Evolutionary conservation across 2,797 vertebrate genomes (phyloP).

Genomic region (Agapornis canus): DNA sequence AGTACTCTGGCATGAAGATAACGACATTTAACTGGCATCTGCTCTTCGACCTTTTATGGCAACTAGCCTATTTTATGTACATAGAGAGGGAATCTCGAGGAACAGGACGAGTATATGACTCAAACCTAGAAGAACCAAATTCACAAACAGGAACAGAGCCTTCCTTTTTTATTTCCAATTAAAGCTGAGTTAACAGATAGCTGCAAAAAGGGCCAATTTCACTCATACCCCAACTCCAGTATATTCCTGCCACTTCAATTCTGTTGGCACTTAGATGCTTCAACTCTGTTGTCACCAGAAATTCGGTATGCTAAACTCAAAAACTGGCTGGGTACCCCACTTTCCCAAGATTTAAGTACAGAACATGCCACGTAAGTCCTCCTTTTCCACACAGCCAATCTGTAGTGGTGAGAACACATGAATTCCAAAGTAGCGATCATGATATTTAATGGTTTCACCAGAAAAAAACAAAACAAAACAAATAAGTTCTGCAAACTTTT

Average conservation of each 20-base stretch:
- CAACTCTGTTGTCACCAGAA: neutral
- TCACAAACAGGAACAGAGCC: neutral
- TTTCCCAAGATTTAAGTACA: neutral
- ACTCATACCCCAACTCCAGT: neutral
- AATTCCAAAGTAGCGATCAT: neutral
- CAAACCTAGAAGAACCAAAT: neutral
- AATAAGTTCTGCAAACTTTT: neutral
- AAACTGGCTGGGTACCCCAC: neutral
- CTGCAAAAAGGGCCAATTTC: neutral
- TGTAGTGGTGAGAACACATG: neutral
- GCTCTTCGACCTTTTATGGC: neutral
- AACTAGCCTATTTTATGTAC: neutral
- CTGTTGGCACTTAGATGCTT: neutral
- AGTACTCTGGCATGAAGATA: neutral
- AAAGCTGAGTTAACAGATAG: neutral
- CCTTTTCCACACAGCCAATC: neutral
- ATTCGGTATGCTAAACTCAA: neutral
- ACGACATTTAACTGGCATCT: neutral
- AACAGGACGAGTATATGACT: neutral
- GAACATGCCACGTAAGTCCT: neutral
- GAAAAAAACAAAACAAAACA: neutral
- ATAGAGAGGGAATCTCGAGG: neutral
- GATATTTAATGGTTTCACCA: neutral
- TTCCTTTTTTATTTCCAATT: neutral
- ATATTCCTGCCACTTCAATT: neutral